Evolutionary conservation across 2,113 vertebrate species (phyloP).

Genomic region (Serinus canaria): DNA sequence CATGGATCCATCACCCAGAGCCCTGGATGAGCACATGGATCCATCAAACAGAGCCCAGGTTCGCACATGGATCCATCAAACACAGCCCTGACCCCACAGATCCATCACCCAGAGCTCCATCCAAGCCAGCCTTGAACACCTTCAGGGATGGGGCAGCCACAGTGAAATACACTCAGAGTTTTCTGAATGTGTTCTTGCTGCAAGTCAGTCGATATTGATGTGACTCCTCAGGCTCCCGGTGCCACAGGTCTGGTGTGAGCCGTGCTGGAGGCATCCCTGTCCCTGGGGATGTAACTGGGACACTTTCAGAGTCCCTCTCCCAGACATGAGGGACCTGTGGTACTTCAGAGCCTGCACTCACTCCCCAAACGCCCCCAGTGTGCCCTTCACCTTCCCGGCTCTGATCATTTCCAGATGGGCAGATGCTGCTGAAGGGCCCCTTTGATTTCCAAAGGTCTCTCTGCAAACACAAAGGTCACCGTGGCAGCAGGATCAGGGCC

Average conservation of each 20-base stretch:
- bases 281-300: fast-evolving
- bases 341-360: not conserved
- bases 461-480: conserved; percentile 52
- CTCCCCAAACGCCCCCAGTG: not conserved
- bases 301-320: too few relatives aligned
- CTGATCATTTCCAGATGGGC: conserved; percentile 37
- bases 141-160: not conserved
- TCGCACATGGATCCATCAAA: too few relatives aligned
- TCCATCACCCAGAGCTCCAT: not conserved
- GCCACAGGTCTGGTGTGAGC: not conserved
- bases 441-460: conserved; percentile 43
- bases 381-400: not conserved
- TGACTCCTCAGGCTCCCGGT: fast-evolving
- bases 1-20: too few relatives aligned
- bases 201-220: fast-evolving
- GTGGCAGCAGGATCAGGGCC: conserved; percentile 10
- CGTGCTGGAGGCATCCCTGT: fast-evolving
- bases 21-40: too few relatives aligned
- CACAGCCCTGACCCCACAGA: not conserved
- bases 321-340: not conserved
- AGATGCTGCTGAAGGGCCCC: conserved; percentile 41
- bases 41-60: too few relatives aligned
- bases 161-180: fast-evolving
- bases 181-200: fast-evolving
- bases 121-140: not conserved